Base-by-base conservation (phyloP, 2,888 invertebrate genomes). In the Oscheius onirici region DNA sequence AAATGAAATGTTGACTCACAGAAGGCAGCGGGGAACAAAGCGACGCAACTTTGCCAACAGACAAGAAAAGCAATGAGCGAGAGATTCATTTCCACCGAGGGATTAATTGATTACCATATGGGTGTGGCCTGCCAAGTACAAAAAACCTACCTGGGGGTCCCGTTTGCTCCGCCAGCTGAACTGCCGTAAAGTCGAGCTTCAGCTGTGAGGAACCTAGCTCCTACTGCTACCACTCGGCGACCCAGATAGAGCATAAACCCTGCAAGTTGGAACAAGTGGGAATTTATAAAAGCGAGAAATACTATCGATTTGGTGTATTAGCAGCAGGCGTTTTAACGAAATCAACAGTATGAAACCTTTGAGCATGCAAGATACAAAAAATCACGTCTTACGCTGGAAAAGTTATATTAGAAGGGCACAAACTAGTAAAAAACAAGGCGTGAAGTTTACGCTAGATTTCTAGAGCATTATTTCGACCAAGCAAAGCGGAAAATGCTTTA, bases 141-240 rank as follows among this genome's bases (percentile, higher is more conserved):
- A 41, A 43, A 13, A 40, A 40, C 58, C 40, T 58, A 58, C 58
- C 41, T 58, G 17, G 58, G 17, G 13, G 20, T 40, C n/a, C 57
- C 57, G 17, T 58, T 58, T 15, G n/a, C n/a, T 11, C 58, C 58
- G 3, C 40, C 41, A 17, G 41, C 40, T 58, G 58, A 41, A n/a
- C 41, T 22, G 46, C 46, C 46, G 41, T 58, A 58, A 10, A 58
- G 17, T 40, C 43, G 40, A 17, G 41, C 17, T 24, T 58, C 58
- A 17, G 58, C n/a, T 17, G 55, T 28, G n/a, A 55, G 55, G 55
- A 55, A 28, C 55, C 58, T 34, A 10, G 43, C 41, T 13, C 58
- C 58, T 34, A 58, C 40, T n/a, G 41, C 40, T 20, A 58, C 58
- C 58, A 58, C 58, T 41, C 58, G 40, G 17, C 58, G 41, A 13